Percentiles rank a stretch among this genome's conserved stretches.
phyloP scores from a whole-genome alignment of 2,888 invertebrate species.

The Opisthograptis luteolata region DNA sequence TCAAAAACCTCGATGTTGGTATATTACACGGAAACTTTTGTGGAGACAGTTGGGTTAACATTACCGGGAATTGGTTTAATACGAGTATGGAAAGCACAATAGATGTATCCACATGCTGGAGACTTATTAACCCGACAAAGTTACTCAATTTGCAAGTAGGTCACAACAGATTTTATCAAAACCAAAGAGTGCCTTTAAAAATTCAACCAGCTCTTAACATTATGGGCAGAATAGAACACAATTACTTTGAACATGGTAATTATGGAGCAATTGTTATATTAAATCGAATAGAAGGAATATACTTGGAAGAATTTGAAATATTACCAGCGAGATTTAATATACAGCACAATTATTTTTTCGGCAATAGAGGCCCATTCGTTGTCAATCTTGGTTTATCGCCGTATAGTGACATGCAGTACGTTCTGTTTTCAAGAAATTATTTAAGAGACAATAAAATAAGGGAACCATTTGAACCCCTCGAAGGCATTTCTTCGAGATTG shows the following conservation, averaged over 20 bases:
- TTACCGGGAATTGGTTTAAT: slow-evolving; percentile 96
- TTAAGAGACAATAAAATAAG: slow-evolving; percentile 93
- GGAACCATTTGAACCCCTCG: slow-evolving; percentile 91
- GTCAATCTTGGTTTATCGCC: slow-evolving; percentile 94
- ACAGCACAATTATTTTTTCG: slow-evolving; percentile 94
- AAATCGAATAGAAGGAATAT: slow-evolving; percentile 86
- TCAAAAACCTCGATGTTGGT: slow-evolving; percentile 94
- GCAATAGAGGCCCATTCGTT: slow-evolving; percentile 95
- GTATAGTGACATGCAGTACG: slow-evolving; percentile 91
- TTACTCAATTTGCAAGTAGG: slow-evolving; percentile 90
- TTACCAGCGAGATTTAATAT: slow-evolving; percentile 89
- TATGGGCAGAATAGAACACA: slow-evolving; percentile 91
- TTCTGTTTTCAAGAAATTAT: slow-evolving; percentile 95
- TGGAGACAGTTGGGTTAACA: slow-evolving; percentile 92
- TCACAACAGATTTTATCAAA: slow-evolving; percentile 92
- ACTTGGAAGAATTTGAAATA: slow-evolving; percentile 91
- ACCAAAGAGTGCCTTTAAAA: slow-evolving; percentile 89
- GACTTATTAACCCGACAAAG: slow-evolving; percentile 75
- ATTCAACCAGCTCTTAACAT: slow-evolving; percentile 93
- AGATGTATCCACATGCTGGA: slow-evolving; percentile 94
- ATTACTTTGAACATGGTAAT: slow-evolving; percentile 92
- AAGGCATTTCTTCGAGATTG: slow-evolving; percentile 87
- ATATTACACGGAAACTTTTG: slow-evolving; percentile 97
- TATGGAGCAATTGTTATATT: slow-evolving; percentile 94
- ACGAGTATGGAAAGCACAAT: slow-evolving; percentile 91